Evolutionary conservation across 2,113 vertebrate species (phyloP).

Genomic region (Cnemophilus loriae): DNA sequence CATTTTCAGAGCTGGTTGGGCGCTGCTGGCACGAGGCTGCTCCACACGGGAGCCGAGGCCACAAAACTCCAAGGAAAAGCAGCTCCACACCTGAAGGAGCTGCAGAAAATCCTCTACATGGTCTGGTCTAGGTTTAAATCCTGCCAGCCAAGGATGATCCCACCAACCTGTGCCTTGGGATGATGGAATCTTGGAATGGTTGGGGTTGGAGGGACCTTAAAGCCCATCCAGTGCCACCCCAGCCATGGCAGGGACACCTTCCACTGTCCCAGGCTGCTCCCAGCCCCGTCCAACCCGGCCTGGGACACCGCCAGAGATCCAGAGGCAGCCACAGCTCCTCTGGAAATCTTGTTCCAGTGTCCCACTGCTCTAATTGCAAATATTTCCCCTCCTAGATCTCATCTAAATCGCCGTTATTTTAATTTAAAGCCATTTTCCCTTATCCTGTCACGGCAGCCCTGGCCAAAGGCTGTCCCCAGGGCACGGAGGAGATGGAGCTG

Average conservation of each 20-base stretch:
- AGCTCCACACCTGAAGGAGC: not conserved
- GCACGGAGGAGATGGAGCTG: not conserved
- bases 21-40: fast-evolving
- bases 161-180: fast-evolving
- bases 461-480: not conserved
- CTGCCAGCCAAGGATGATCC: not conserved
- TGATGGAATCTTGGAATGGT: not conserved
- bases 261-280: not conserved
- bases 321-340: not conserved
- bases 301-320: not conserved
- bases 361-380: not conserved
- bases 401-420: not conserved
- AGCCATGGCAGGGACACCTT: not conserved
- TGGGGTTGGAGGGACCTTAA: not conserved
- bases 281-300: not conserved
- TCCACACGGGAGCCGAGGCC: not conserved
- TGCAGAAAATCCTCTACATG: fast-evolving
- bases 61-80: fast-evolving
- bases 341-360: not conserved
- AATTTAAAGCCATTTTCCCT: not conserved
- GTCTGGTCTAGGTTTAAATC: not conserved
- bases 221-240: not conserved
- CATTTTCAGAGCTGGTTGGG: not conserved
- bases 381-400: not conserved
- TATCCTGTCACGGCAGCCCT: not conserved